phyloP scores from a whole-genome alignment of 2,888 invertebrate genomes.

The Dorcus hopei region DNA sequence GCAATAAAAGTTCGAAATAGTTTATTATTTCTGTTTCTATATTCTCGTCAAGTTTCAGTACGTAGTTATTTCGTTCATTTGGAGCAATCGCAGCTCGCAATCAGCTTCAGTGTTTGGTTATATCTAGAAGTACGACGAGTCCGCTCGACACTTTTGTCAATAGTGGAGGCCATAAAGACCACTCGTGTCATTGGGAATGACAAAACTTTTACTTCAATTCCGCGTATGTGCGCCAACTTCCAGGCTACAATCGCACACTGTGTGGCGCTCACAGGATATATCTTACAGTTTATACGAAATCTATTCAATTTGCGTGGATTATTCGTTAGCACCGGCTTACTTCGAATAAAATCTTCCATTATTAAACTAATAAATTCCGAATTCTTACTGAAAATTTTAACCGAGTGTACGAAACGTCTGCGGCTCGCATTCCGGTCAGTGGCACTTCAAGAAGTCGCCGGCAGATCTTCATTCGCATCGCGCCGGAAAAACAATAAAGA shows the following conservation, averaged over 20 bases:
- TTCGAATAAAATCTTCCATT: too few relatives aligned
- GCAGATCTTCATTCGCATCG: slow-evolving; percentile 14
- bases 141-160: slow-evolving; percentile 56
- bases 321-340: too few relatives aligned
- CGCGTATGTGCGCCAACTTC: slow-evolving; percentile 31
- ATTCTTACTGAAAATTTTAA: too few relatives aligned
- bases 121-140: slow-evolving; percentile 49
- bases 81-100: slow-evolving; percentile 53
- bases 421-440: slow-evolving; percentile 6
- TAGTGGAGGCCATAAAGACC: slow-evolving; percentile 57
- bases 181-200: slow-evolving; percentile 59
- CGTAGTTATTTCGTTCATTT: slow-evolving; percentile 50
- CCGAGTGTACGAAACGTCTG: too few relatives aligned
- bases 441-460: slow-evolving; percentile 14
- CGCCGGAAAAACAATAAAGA: slow-evolving; percentile 23
- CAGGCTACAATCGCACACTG: slow-evolving; percentile 13
- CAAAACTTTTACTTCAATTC: slow-evolving; percentile 55
- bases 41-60: slow-evolving; percentile 25
- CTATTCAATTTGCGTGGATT: too few relatives aligned
- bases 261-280: slow-evolving; percentile 9
- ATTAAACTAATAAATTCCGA: too few relatives aligned
- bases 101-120: slow-evolving; percentile 49
- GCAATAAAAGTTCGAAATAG: slow-evolving; percentile 16
- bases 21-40: slow-evolving; percentile 20
- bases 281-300: slow-evolving; percentile 1